These are phyloP conservation scores for Diachasma alloeum DNA, from an alignment of 1,140 invertebrate species.

Conservation along the genomic window DNA sequence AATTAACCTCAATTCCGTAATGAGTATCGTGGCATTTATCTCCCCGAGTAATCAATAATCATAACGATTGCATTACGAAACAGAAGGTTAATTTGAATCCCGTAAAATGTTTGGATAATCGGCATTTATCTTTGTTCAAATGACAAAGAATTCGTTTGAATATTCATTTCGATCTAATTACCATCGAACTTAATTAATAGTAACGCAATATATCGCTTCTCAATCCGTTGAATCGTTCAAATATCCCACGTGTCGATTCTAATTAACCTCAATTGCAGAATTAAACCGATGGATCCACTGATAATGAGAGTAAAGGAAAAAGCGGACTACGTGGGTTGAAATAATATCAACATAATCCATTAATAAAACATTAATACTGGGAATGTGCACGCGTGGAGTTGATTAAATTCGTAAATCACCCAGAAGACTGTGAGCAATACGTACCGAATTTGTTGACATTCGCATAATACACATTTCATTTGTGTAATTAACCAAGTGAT, in stretches of 20 bases:
- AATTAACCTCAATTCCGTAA: slow-evolving; percentile 1
- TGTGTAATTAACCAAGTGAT: slow-evolving; percentile 52
- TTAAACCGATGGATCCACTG: not conserved
- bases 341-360: not conserved
- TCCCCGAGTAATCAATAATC: not conserved
- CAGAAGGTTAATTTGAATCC: not conserved
- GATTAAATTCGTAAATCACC: slow-evolving; percentile 23
- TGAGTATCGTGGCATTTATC: not conserved
- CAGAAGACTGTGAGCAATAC: slow-evolving; percentile 16
- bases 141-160: not conserved
- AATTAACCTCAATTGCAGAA: not conserved
- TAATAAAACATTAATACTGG: not conserved
- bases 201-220: not conserved
- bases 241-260: not conserved
- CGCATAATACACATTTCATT: slow-evolving; percentile 52
- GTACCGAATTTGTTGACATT: slow-evolving; percentile 49
- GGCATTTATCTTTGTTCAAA: not conserved
- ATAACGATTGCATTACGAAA: not conserved
- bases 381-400: not conserved
- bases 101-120: not conserved
- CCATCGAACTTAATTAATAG: not conserved
- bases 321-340: not conserved
- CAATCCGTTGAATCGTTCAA: not conserved
- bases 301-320: no score
- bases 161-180: not conserved